phyloP scores from a whole-genome alignment of 1,140 invertebrate species.

The Drosophila fuyamai region DNA sequence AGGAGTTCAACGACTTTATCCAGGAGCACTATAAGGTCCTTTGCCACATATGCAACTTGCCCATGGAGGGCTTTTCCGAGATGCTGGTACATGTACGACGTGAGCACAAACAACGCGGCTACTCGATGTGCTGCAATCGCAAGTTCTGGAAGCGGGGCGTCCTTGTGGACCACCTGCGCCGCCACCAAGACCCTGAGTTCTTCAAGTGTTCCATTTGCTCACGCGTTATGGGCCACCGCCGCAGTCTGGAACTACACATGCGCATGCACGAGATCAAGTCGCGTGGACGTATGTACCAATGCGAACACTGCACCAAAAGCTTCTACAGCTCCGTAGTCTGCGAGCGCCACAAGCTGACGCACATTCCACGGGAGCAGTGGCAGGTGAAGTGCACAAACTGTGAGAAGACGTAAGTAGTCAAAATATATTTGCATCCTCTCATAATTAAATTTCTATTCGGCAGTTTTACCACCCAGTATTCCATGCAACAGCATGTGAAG shows the following conservation, averaged over 20 bases:
- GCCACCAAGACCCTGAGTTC: constrained; percentile 64
- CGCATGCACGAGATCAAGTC: constrained; percentile 73
- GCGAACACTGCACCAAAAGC: constrained; percentile 65
- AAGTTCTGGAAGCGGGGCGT: constrained; percentile 66
- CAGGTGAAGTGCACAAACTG: constrained; percentile 51
- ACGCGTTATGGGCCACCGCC: constrained; percentile 65
- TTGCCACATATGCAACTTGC: constrained; percentile 50
- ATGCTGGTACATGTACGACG: constrained; percentile 50
- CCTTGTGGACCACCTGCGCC: constrained; percentile 65
- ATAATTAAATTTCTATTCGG: not conserved
- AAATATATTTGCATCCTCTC: rapidly evolving
- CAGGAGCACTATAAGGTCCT: constrained; percentile 58
- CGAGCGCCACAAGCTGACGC: constrained; percentile 65
- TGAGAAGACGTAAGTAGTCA: constrained; percentile 54
- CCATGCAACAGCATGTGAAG: constrained; percentile 72
- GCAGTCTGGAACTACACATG: constrained; percentile 71
- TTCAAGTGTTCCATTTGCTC: constrained; percentile 67
- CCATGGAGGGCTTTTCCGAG: constrained; percentile 53
- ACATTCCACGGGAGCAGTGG: constrained; percentile 74
- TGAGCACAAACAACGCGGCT: constrained; percentile 66
- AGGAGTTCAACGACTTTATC: constrained; percentile 68
- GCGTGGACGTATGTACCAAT: constrained; percentile 57
- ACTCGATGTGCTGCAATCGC: constrained; percentile 56
- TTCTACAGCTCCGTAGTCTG: constrained; percentile 65
- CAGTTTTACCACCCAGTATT: constrained; percentile 66